Conservation (phyloP, 2,888 invertebrate genomes). For the Lissocephala sabroskyi region DNA sequence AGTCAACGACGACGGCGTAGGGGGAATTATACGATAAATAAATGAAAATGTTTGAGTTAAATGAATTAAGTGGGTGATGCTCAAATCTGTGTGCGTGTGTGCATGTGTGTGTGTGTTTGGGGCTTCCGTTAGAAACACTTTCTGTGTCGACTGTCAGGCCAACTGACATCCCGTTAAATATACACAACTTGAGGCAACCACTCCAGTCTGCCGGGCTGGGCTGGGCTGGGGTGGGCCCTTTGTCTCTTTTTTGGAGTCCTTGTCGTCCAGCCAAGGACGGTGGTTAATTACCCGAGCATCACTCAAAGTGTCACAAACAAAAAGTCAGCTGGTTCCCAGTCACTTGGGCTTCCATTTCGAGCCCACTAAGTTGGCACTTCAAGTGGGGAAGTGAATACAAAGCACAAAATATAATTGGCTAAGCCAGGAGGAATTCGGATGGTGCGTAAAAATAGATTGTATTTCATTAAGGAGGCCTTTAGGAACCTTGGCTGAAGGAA, state of each 20-base stretch:
- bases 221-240: too few species aligned
- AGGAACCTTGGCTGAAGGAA: too few species aligned
- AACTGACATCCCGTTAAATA: constrained; percentile 45
- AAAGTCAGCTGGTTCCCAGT: constrained; percentile 15
- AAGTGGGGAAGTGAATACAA: too few species aligned
- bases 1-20: not conserved
- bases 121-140: constrained; percentile 56
- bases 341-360: too few species aligned
- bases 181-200: constrained; percentile 18
- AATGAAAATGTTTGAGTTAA: constrained; percentile 65
- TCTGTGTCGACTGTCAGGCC: constrained; percentile 52
- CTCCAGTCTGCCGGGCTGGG: too few species aligned
- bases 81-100: constrained; percentile 7
- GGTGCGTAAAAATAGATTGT: too few species aligned
- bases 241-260: not conserved
- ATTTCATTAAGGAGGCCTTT: too few species aligned
- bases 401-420: too few species aligned
- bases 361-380: too few species aligned
- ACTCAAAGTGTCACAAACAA: constrained; percentile 49
- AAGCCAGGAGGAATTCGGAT: too few species aligned
- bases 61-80: constrained; percentile 63
- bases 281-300: constrained; percentile 53
- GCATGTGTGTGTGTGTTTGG: constrained; percentile 11
- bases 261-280: too few species aligned
- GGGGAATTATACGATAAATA: constrained; percentile 58